Evolutionary conservation across 2,797 vertebrate genomes (phyloP).

Genomic region (Columba guinea): DNA sequence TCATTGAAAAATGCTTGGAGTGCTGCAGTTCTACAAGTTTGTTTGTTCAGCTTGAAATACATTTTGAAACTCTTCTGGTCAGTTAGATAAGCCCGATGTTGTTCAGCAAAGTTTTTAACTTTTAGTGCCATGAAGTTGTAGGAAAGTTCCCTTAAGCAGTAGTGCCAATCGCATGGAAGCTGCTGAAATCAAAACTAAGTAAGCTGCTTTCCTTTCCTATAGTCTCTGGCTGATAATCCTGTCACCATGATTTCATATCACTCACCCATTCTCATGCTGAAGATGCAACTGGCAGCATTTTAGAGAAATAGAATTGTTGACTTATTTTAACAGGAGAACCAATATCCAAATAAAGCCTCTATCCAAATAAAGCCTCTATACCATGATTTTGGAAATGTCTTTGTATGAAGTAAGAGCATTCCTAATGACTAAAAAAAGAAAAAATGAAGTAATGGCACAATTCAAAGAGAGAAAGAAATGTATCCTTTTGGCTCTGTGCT

Average conservation of each 20-base stretch:
- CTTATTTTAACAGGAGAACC: not conserved
- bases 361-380: not conserved
- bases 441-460: not conserved
- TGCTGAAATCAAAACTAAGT: not conserved
- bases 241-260: not conserved
- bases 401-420: not conserved
- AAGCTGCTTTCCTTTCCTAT: not conserved
- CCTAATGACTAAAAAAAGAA: not conserved
- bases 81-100: constrained; percentile 19
- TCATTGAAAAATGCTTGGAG: not conserved
- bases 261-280: not conserved
- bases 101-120: constrained; percentile 9
- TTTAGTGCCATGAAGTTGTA: not conserved
- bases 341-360: not conserved
- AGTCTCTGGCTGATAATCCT: not conserved
- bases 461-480: not conserved
- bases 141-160: not conserved
- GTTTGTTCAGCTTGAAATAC: constrained; percentile 10
- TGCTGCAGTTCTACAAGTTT: not conserved
- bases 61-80: constrained; percentile 26
- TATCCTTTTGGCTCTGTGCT: not conserved
- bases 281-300: not conserved
- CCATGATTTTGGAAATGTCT: not conserved
- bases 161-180: not conserved
- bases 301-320: not conserved